A percentile compares a stretch with the other conserved stretches of the same genome.
Evolutionary conservation across 2,797 vertebrate species (phyloP).

Genomic region (Chelon auratus): DNA sequence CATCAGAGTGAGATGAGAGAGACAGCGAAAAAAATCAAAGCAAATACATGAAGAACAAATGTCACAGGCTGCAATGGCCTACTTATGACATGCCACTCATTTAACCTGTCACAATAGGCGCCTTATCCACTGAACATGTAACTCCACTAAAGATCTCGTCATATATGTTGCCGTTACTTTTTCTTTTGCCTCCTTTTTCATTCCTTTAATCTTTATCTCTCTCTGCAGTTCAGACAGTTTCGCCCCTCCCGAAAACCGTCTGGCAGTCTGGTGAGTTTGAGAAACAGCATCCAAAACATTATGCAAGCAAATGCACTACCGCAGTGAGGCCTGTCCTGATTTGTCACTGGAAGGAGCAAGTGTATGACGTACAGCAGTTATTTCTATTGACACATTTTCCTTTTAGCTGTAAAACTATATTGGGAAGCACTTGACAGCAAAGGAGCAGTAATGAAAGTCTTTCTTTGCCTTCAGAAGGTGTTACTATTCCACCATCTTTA

Average conservation of each 20-base stretch:
- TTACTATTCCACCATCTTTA: conserved; percentile 47
- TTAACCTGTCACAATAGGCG: conserved; percentile 49
- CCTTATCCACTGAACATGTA: conserved; percentile 41
- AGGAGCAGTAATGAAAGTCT: conserved; percentile 1
- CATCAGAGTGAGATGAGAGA: conserved; percentile 43
- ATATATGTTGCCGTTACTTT: conserved; percentile 38
- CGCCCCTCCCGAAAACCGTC: conserved; percentile 55
- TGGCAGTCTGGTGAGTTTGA: conserved; percentile 18
- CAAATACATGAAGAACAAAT: conserved; percentile 25
- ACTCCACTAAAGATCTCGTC: conserved; percentile 35
- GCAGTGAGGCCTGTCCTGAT: not conserved
- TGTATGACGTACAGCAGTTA: not conserved
- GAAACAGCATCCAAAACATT: conserved; percentile 44
- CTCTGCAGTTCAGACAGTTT: not conserved
- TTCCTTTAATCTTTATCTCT: conserved; percentile 8
- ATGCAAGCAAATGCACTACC: conserved; percentile 42
- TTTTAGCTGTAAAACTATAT: not conserved
- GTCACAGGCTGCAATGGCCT: conserved; percentile 35
- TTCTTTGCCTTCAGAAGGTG: conserved; percentile 29
- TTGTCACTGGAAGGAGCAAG: not conserved
- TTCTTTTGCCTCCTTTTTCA: conserved; percentile 46
- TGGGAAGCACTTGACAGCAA: conserved; percentile 3
- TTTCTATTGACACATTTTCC: not conserved
- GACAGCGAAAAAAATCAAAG: conserved; percentile 45
- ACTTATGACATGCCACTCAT: conserved; percentile 39